Evolutionary conservation across 2,113 vertebrate genomes (phyloP), one percentile per base, ranked within the genome.

Genomic region (Enhydra lutris): DNA sequence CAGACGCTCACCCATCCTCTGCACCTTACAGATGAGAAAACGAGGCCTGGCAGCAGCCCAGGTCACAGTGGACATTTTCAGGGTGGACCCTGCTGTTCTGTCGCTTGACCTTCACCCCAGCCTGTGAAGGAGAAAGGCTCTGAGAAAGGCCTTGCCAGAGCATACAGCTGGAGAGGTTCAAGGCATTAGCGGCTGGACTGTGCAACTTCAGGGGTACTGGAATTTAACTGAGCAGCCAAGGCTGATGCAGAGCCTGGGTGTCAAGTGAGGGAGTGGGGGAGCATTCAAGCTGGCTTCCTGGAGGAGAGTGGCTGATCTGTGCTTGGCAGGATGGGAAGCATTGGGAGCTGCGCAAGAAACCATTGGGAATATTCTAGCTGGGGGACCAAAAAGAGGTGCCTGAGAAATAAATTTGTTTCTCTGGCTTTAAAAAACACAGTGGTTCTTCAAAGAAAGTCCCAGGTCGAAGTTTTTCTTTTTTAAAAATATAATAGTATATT

Each of bases 31-130:
- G 23, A 15, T 13, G 23, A 95, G 86, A 36, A 96, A 82, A 52
- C 0, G 10, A 52, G 45, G 47, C 50, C 7, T 0, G 0, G 45
- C 14, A 15, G 24, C 24, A 11, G 42, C 59, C 59, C 45, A 34
- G 29, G 42, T 42, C 73, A 47, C 84, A 34, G 39, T 55, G n/a
- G n/a, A 7, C 1, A 1, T 34, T 29, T 57, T 18, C 47, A 11
- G 74, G 69, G 50, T 1, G 21, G 34, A 24, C 65, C 29, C 18
- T 11, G 12, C 45, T 65, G 8, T 10, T 24, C 26, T 24, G 42
- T 26, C 7, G 1, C 42, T n/a, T 20, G 71, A 18, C 31, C 52
- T 1, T 59, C 47, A 39, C 45, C 74, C 3, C 36, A 45, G 34
- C 26, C 65, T 23, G 23, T 17, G 55, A 12, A 4, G 23, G 36